Evolutionary conservation across 2,797 vertebrate genomes (phyloP), one percentile per base, ranked within the genome.

Genomic region (Eleutherodactylus coqui): DNA sequence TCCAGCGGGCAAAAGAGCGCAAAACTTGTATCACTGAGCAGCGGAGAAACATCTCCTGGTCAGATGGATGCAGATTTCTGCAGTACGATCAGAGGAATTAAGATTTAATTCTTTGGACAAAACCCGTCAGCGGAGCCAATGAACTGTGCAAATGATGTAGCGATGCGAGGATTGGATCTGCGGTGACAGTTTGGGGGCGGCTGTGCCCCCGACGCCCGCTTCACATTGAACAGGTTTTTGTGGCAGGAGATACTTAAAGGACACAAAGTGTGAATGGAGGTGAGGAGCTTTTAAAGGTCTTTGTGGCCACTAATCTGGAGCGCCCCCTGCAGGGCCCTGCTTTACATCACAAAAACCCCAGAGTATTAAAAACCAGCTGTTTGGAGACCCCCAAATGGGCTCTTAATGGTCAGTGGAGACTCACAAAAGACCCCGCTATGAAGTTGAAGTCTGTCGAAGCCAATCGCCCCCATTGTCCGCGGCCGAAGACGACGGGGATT

Each of bases 281-380:
- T 94, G 94, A 97, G 95, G 93, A 94, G 94, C 93, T 94, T 96
- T 97, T 94, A 96, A 96, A 96, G 94, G 96, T 96, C 96, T 97
- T 97, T 97, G 95, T 96, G 93, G 92, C 95, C 96, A 95, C 97
- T 97, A 97, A 96, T 97, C 96, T 93, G 93, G 92, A 45, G 91
- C 91, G 94, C 95, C 95, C 94, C 93, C 92, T 94, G 21, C 94
- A 94, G 95, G 93, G 86, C 27, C 89, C 91, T 80, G n/a, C 93
- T 98, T 97, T 97, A 94, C 97, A 98, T 98, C 94, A 98, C 95
- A 99, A 99, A 97, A 93, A 95, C 95, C 95, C 96, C 95, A 94
- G 94, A 91, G 82, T 95, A 93, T 95, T 95, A 92, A 93, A 95
- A 96, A 97, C 97, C 96, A 97, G 96, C 96, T 95, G 95, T 93